A percentile compares a stretch with the other conserved stretches of the same genome.
phyloP scores from a whole-genome alignment of 2,113 vertebrate genomes.

The Upupa epops region DNA sequence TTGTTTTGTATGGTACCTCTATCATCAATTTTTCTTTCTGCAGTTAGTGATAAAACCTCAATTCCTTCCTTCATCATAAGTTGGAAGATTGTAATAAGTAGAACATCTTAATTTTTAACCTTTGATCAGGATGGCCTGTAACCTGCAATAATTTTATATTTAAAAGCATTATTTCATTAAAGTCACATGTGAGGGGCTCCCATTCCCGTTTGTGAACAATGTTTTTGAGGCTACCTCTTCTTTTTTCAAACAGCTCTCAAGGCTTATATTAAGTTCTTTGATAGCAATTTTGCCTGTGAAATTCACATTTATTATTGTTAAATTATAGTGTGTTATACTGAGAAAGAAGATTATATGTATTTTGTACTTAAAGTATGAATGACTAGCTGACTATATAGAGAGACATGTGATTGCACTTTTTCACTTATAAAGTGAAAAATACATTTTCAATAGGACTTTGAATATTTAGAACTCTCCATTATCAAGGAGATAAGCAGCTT shows the following conservation, averaged over 20 bases:
- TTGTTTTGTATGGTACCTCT: neutral
- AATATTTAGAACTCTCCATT: neutral
- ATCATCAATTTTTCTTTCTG: neutral
- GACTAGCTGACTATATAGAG: neutral
- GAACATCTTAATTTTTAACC: neutral
- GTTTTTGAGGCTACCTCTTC: neutral
- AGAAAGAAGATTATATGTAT: neutral
- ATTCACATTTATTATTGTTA: neutral
- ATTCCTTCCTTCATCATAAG: neutral
- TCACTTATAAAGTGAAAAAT: neutral
- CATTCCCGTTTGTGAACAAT: neutral
- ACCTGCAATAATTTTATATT: neutral
- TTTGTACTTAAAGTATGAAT: neutral
- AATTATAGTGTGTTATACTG: neutral
- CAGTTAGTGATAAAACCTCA: neutral
- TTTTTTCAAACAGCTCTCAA: neutral
- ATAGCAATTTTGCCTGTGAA: neutral
- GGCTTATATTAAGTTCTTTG: neutral
- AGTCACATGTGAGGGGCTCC: neutral
- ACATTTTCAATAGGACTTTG: neutral
- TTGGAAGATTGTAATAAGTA: neutral
- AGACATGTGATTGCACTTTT: too few relatives aligned
- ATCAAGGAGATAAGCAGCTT: neutral
- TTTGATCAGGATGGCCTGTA: neutral
- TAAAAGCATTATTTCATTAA: neutral